Evolutionary conservation across 1,140 invertebrate species (phyloP).

Genomic region (Neodiprion fabricii): DNA sequence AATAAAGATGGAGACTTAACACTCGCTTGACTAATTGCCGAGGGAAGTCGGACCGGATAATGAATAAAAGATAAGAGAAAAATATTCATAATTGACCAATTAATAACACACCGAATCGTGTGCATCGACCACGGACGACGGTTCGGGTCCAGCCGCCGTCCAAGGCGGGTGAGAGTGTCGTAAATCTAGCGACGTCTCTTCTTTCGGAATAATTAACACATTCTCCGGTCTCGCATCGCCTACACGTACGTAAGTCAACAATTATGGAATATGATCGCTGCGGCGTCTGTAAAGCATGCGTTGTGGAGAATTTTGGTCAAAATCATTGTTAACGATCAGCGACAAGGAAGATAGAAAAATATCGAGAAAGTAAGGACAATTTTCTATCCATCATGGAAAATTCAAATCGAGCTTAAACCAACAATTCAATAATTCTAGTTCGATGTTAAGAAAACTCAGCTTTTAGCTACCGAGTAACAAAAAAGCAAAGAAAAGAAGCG

Average conservation of each 20-base stretch:
- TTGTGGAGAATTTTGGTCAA: no score
- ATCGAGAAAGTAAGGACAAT: no score
- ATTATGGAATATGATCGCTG: no score
- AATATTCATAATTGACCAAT: conserved; percentile 17
- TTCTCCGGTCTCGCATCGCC: not conserved
- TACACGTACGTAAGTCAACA: not conserved
- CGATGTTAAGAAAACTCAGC: no score
- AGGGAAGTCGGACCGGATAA: not conserved
- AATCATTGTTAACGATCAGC: no score
- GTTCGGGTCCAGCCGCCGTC: not conserved
- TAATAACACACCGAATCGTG: conserved; percentile 5
- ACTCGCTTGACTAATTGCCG: conserved; percentile 4
- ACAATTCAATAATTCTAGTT: no score
- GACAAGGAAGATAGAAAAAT: no score
- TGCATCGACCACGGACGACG: not conserved
- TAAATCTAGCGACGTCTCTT: conserved; percentile 12
- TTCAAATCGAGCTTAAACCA: no score
- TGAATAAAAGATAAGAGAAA: conserved; percentile 15
- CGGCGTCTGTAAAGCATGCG: no score
- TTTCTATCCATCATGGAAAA: no score
- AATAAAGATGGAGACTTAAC: not conserved
- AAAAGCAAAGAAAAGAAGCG: no score
- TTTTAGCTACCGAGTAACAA: no score
- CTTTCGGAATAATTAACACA: conserved; percentile 16
- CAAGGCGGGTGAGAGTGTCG: not conserved